These are phyloP conservation scores for Atrichornis clamosus DNA, from an alignment of 2,113 vertebrate species.

Conservation along the genomic window DNA sequence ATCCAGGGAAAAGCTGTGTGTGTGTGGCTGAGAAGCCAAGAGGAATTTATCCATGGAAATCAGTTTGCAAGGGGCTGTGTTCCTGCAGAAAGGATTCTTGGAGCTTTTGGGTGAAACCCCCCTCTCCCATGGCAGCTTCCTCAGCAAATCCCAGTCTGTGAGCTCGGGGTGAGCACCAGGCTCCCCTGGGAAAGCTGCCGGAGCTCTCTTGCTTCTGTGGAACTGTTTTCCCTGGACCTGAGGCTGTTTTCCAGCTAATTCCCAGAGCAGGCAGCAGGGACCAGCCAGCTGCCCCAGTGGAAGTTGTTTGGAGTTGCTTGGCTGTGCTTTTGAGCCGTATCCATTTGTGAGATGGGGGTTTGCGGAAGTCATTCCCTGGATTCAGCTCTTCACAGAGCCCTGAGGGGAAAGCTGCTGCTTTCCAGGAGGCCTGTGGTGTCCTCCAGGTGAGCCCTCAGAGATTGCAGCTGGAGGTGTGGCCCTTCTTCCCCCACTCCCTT, in stretches of 20 bases:
- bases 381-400: background rate
- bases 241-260: background rate
- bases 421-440: background rate
- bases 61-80: too few relatives aligned
- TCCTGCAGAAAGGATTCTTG: background rate
- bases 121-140: background rate
- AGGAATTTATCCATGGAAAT: background rate
- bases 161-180: background rate
- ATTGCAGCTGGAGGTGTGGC: background rate
- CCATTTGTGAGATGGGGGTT: background rate
- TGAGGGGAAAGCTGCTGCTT: background rate
- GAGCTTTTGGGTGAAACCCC: background rate
- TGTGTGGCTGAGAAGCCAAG: background rate
- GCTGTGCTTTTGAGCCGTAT: background rate
- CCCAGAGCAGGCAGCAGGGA: background rate
- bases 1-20: background rate
- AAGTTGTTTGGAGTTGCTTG: background rate
- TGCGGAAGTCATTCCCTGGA: background rate
- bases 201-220: background rate
- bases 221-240: background rate
- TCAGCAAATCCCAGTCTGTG: background rate
- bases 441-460: background rate
- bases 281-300: background rate
- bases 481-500: background rate
- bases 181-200: background rate